These are phyloP conservation scores for Mustela nigripes DNA, from an alignment of 2,113 vertebrate genomes.

Conservation along the genomic window DNA sequence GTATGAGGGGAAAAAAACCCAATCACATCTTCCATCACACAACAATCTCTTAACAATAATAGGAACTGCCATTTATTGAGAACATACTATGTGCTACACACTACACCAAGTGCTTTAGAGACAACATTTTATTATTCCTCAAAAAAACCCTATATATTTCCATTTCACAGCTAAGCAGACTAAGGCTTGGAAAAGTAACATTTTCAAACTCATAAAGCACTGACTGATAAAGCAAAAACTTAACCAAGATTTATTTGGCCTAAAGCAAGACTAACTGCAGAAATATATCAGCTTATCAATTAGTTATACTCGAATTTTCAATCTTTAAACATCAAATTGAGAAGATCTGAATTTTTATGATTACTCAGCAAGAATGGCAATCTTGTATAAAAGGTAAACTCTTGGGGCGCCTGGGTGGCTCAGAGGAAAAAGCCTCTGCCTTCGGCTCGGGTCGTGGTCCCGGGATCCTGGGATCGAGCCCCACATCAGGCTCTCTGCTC, in stretches of 20 bases:
- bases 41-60: constrained; percentile 25
- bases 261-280: neutral
- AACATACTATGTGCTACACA: neutral
- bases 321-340: constrained; percentile 49
- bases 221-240: neutral
- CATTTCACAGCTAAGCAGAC: constrained; percentile 18
- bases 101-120: neutral
- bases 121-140: neutral
- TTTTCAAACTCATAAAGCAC: neutral
- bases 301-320: constrained; percentile 35
- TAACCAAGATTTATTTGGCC: neutral
- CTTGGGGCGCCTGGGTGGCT: neutral
- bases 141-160: neutral
- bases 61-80: neutral
- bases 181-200: constrained; percentile 1
- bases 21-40: neutral
- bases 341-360: neutral
- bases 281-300: neutral
- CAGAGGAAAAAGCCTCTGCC: too few species aligned
- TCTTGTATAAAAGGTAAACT: constrained; percentile 10
- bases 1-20: constrained; percentile 17
- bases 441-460: too few species aligned
- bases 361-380: neutral
- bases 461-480: too few species aligned
- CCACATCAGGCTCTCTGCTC: too few species aligned